Conservation (phyloP, 2,797 vertebrate species). For the Oreochromis mossambicus region DNA sequence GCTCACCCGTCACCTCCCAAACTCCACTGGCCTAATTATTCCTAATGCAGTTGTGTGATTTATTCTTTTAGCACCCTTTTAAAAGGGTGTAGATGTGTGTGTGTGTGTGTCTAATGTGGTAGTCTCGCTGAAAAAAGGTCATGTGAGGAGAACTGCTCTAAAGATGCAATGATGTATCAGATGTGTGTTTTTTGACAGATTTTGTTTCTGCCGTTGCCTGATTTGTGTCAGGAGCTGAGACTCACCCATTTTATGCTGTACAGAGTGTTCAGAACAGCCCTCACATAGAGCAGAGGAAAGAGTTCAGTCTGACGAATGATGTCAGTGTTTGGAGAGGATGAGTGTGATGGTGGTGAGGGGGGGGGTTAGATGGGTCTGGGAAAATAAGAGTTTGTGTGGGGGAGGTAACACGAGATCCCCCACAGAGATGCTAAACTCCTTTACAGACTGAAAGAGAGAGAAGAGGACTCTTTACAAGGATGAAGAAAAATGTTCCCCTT, state of each 20-base stretch:
- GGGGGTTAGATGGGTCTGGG: conserved; percentile 43
- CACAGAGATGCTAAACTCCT: conserved; percentile 68
- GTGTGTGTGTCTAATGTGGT: not conserved
- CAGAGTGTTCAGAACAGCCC: conserved; percentile 49
- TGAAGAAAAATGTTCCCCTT: conserved; percentile 70
- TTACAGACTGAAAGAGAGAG: conserved; percentile 53
- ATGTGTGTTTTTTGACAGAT: conserved; percentile 58
- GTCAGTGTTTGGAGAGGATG: conserved; percentile 72
- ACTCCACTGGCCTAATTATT: conserved; percentile 49
- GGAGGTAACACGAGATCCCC: conserved; percentile 67
- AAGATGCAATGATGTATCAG: conserved; percentile 58
- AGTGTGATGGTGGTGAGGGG: conserved; percentile 34
- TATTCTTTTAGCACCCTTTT: conserved; percentile 46
- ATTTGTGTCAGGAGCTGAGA: conserved; percentile 51
- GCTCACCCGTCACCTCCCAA: conserved; percentile 43
- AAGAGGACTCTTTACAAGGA: conserved; percentile 68
- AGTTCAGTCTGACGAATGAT: conserved; percentile 65
- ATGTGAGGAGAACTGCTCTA: conserved; percentile 48
- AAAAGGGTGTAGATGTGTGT: not conserved
- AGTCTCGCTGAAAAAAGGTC: conserved; percentile 44
- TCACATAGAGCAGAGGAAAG: conserved; percentile 58
- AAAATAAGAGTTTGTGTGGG: conserved; percentile 50
- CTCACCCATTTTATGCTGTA: conserved; percentile 46
- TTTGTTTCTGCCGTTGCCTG: conserved; percentile 42
- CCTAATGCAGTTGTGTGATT: conserved; percentile 33